phyloP scores from a whole-genome alignment of 2,888 invertebrate species.

The Acleris literana region DNA sequence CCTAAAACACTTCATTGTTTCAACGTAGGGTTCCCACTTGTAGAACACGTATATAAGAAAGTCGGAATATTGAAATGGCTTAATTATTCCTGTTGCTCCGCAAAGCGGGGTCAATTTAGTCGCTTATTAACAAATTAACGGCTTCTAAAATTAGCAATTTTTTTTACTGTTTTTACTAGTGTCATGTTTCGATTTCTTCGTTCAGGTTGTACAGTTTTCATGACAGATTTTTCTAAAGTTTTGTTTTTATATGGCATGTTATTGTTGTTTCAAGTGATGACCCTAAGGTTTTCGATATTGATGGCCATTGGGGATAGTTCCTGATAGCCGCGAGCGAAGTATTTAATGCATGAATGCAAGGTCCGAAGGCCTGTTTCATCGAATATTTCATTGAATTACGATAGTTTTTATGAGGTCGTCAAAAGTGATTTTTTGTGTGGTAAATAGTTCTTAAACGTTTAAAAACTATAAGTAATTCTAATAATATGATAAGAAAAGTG shows the following conservation, averaged over 20 bases:
- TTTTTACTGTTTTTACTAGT: too few species aligned
- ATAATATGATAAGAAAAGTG: too few species aligned
- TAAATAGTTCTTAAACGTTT: too few species aligned
- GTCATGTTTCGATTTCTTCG: too few species aligned
- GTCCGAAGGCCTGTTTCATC: conserved; percentile 42
- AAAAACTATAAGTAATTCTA: too few species aligned
- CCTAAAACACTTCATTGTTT: conserved; percentile 70
- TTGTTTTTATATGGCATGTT: neutral
- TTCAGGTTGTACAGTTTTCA: too few species aligned
- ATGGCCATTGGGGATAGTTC: conserved; percentile 58
- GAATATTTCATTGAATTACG: conserved; percentile 8
- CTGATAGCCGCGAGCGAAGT: conserved; percentile 45
- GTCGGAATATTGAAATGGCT: neutral
- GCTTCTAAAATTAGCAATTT: too few species aligned
- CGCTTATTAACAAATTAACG: too few species aligned
- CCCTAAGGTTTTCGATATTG: conserved; percentile 55
- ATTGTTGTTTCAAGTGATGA: neutral
- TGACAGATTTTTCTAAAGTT: too few species aligned
- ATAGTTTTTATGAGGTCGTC: neutral
- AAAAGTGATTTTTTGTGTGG: too few species aligned
- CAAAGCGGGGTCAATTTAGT: too few species aligned
- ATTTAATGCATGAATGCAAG: conserved; percentile 45
- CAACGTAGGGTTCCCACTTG: conserved; percentile 36
- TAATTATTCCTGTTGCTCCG: too few species aligned
- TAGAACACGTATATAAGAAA: neutral